Percentiles rank a stretch among this genome's conserved stretches.
Evolutionary conservation across 2,113 vertebrate species (phyloP).

Genomic region (Spea bombifrons): DNA sequence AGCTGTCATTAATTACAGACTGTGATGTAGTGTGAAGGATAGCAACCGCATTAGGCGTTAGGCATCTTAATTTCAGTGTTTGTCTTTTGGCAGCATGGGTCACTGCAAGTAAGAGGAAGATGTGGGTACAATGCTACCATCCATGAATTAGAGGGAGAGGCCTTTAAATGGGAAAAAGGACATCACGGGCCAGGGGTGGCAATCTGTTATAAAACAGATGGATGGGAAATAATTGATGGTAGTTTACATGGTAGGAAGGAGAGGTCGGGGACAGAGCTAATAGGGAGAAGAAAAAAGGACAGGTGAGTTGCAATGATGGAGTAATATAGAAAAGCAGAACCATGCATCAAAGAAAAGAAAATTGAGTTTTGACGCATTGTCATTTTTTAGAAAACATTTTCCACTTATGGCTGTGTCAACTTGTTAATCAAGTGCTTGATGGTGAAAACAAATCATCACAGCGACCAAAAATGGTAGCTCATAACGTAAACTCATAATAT

Average conservation of each 20-base stretch:
- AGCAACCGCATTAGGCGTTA: background rate
- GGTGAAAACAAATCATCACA: background rate
- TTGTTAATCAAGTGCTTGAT: slow-evolving; percentile 10
- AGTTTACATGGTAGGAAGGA: background rate
- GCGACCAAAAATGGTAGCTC: no score
- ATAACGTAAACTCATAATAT: no score
- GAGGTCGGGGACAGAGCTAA: slow-evolving; percentile 33
- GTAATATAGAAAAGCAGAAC: background rate
- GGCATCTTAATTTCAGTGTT: slow-evolving; percentile 15
- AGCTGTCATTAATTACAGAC: slow-evolving; percentile 12
- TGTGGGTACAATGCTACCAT: background rate
- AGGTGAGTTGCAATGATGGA: slow-evolving; percentile 26
- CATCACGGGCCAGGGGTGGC: slow-evolving; percentile 9
- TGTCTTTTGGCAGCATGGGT: slow-evolving; percentile 1
- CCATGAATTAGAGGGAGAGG: slow-evolving; percentile 1
- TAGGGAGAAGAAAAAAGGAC: slow-evolving; percentile 13
- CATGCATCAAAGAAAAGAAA: slow-evolving; percentile 23
- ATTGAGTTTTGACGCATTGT: slow-evolving; percentile 14
- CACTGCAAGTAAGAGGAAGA: background rate
- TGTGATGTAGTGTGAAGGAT: slow-evolving; percentile 9
- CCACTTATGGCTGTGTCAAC: slow-evolving; percentile 8
- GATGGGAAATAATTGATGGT: slow-evolving; percentile 29
- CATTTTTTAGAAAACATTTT: slow-evolving; percentile 6
- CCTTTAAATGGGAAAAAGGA: slow-evolving; percentile 15
- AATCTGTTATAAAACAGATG: slow-evolving; percentile 41